Conservation (phyloP, 2,113 vertebrate species). For the Megaceryle torquata region DNA sequence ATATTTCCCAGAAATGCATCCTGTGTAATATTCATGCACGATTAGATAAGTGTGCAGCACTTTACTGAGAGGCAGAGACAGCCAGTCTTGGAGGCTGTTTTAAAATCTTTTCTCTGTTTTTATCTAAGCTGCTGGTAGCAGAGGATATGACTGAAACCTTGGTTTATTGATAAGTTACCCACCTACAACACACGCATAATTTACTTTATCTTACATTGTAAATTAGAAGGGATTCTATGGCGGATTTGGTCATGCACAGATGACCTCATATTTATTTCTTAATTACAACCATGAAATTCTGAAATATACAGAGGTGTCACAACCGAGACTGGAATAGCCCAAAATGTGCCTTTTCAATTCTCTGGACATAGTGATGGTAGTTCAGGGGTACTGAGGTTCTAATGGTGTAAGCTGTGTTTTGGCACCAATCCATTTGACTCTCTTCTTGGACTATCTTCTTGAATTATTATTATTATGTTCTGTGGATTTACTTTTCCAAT, state of each 20-base stretch:
- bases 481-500: not conserved
- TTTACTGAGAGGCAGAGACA: not conserved
- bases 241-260: not conserved
- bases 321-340: not conserved
- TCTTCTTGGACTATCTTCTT: no score
- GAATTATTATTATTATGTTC: not conserved
- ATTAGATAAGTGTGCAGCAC: accelerated
- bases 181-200: not conserved
- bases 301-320: not conserved
- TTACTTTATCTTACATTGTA: not conserved
- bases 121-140: not conserved
- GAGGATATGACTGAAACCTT: not conserved
- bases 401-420: not conserved
- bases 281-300: not conserved
- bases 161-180: not conserved
- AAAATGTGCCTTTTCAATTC: not conserved
- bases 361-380: not conserved
- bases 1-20: not conserved
- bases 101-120: not conserved
- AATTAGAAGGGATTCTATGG: not conserved
- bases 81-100: not conserved
- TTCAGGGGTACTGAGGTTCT: not conserved
- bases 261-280: not conserved
- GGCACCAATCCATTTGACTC: not conserved
- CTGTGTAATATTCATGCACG: not conserved